Conservation (phyloP, 1,140 invertebrate species). For the Pachyrhynchus sulphureomaculatus region DNA sequence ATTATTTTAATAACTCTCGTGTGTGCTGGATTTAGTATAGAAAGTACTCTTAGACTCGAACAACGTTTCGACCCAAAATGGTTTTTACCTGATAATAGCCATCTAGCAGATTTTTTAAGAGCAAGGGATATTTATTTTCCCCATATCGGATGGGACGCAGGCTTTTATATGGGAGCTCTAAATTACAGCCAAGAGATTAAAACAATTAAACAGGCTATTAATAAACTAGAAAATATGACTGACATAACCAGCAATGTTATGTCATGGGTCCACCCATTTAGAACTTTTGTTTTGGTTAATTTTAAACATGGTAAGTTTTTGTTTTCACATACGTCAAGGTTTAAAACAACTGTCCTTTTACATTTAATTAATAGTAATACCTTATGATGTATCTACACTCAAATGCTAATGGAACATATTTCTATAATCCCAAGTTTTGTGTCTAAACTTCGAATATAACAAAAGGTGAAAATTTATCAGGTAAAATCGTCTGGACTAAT, state of each 20-base stretch:
- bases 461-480: too few species aligned
- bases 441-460: too few species aligned
- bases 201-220: constrained; percentile 59
- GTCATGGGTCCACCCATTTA: constrained; percentile 65
- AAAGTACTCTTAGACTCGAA: constrained; percentile 62
- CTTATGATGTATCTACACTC: neutral
- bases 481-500: too few species aligned
- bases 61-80: constrained; percentile 78
- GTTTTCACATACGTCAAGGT: neutral
- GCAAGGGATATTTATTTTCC: constrained; percentile 62
- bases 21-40: constrained; percentile 60
- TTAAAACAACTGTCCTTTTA: neutral
- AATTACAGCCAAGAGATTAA: constrained; percentile 65
- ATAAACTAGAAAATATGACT: constrained; percentile 56
- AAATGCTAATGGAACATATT: too few species aligned
- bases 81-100: constrained; percentile 72
- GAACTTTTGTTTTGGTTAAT: constrained; percentile 56
- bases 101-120: constrained; percentile 65
- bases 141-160: constrained; percentile 63
- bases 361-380: neutral
- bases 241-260: constrained; percentile 59
- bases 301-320: constrained; percentile 46
- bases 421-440: too few species aligned
- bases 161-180: constrained; percentile 66
- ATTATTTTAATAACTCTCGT: constrained; percentile 61